phyloP scores from a whole-genome alignment of 2,113 vertebrate genomes.

The Tyrannus savana region DNA sequence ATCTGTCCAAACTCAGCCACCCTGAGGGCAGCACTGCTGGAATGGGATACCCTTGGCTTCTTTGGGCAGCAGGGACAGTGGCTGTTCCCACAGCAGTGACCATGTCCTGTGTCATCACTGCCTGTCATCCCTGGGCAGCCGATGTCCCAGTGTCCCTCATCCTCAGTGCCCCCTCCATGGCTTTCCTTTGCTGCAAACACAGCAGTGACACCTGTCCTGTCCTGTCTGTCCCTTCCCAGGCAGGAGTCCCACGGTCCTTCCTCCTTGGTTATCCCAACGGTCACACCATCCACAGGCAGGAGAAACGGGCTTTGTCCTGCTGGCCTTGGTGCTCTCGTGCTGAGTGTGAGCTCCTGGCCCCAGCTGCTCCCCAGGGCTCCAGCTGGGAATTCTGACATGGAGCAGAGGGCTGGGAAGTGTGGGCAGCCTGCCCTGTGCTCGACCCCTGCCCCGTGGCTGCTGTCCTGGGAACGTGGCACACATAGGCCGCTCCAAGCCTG shows the following conservation, averaged over 20 bases:
- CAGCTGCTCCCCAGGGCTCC: background rate
- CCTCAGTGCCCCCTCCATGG: background rate
- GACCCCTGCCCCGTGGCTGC: background rate
- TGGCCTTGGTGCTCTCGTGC: background rate
- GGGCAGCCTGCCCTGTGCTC: rapidly evolving
- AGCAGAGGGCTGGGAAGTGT: background rate
- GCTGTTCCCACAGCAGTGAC: background rate
- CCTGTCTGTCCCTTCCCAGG: background rate
- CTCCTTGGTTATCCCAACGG: background rate
- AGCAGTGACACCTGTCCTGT: background rate
- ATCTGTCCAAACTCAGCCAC: too few species aligned
- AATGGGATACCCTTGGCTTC: background rate
- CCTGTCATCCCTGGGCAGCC: rapidly evolving
- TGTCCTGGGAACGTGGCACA: background rate
- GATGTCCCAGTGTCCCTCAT: background rate
- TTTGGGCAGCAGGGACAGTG: background rate
- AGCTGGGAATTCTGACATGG: background rate
- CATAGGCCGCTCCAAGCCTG: background rate
- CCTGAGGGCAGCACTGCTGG: background rate
- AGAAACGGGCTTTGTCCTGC: background rate
- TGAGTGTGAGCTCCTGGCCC: background rate
- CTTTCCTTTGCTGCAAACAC: background rate
- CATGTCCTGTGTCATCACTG: background rate
- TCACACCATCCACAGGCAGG: background rate
- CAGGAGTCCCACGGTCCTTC: background rate